These are phyloP conservation scores for Lophotriccus pileatus DNA, from an alignment of 2,797 vertebrate genomes.

Conservation along the genomic window DNA sequence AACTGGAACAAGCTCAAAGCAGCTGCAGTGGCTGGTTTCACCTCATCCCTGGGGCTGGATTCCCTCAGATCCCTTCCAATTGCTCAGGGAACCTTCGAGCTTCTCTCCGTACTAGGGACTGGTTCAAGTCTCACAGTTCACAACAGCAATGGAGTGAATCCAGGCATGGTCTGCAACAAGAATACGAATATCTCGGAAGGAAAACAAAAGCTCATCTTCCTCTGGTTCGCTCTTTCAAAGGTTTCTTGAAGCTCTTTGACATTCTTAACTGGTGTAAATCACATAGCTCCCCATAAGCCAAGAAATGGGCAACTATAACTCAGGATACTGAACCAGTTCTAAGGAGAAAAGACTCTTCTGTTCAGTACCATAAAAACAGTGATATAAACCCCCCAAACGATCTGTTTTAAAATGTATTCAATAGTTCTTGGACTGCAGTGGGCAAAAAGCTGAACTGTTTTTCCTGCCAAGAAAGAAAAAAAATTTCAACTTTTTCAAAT, in stretches of 20 bases:
- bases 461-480: constrained; percentile 1
- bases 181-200: background rate
- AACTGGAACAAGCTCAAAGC: background rate
- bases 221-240: background rate
- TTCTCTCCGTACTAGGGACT: background rate
- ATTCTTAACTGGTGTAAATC: background rate
- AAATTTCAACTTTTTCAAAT: background rate
- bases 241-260: background rate
- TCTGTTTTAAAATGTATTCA: background rate
- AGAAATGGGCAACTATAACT: background rate
- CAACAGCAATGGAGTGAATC: background rate
- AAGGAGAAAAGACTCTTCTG: background rate
- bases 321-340: background rate
- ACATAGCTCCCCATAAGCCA: background rate
- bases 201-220: background rate
- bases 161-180: background rate
- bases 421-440: background rate
- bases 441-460: constrained; percentile 3
- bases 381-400: background rate
- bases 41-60: background rate
- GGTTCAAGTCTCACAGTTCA: background rate
- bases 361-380: background rate
- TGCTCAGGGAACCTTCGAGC: fast-evolving
- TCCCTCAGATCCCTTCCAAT: background rate
- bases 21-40: background rate